These are phyloP conservation scores for Stegodyphus dumicola DNA, from an alignment of 1,140 invertebrate species.

Conservation along the genomic window DNA sequence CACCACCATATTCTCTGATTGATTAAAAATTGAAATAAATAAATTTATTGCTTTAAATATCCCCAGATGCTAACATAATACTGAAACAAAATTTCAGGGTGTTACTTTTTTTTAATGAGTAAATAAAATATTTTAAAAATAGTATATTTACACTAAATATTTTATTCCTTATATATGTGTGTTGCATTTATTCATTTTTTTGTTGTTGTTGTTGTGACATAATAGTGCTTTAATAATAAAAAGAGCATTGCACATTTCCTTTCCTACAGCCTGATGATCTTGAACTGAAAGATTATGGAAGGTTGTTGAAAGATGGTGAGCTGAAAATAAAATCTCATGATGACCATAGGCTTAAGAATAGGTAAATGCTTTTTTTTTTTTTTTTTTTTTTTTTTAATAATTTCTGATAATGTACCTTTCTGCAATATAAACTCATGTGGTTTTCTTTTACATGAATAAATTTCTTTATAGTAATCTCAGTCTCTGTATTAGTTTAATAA, in stretches of 20 bases:
- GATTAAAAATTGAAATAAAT: too few species aligned
- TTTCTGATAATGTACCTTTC: background rate
- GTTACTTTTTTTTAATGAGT: too few species aligned
- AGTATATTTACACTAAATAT: too few species aligned
- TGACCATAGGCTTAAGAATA: constrained; percentile 82
- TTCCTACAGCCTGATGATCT: constrained; percentile 75
- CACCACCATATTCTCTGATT: too few species aligned
- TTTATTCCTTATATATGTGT: background rate
- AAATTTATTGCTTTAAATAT: too few species aligned
- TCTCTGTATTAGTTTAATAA: too few species aligned
- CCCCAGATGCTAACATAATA: too few species aligned
- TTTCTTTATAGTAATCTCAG: too few species aligned
- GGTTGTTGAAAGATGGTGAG: constrained; percentile 91
- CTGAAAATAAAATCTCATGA: constrained; percentile 91
- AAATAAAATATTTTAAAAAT: too few species aligned
- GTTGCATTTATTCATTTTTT: background rate
- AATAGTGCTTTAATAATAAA: background rate
- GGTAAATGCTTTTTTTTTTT: constrained; percentile 70
- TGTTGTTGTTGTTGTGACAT: background rate
- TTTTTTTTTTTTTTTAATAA: too few species aligned
- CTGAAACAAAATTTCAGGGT: too few species aligned
- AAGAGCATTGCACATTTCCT: background rate
- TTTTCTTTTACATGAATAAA: too few species aligned
- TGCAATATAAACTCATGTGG: background rate
- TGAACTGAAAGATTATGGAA: constrained; percentile 87